Percentiles rank a stretch among this genome's conserved stretches.
These are phyloP conservation scores for Chloropsis hardwickii DNA, from an alignment of 2,113 vertebrate species.

Conservation along the genomic window DNA sequence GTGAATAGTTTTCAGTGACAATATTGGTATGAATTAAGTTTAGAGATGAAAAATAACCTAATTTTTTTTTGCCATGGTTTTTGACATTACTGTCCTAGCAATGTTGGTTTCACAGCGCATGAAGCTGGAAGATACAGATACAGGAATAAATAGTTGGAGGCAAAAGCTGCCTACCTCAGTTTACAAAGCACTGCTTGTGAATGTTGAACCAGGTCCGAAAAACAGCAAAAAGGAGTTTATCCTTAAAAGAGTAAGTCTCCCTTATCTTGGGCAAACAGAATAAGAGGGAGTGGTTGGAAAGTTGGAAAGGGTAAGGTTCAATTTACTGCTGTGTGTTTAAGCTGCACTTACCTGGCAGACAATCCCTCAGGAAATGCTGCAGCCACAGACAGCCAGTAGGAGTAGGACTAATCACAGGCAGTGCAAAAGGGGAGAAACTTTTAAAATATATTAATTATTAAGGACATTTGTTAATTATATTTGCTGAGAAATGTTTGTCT, in stretches of 20 bases:
- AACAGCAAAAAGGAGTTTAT: background rate
- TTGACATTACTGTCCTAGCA: background rate
- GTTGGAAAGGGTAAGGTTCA: conserved; percentile 26
- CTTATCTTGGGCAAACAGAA: conserved; percentile 14
- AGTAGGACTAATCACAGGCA: background rate
- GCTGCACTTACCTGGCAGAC: background rate
- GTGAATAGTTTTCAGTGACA: background rate
- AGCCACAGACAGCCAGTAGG: background rate
- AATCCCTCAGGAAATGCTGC: background rate
- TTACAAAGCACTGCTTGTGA: background rate
- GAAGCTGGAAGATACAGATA: background rate
- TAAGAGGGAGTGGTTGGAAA: conserved; percentile 2
- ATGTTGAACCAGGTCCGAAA: background rate
- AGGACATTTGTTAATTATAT: background rate
- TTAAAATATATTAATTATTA: background rate
- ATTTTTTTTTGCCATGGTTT: background rate
- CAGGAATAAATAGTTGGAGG: background rate
- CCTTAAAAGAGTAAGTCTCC: background rate
- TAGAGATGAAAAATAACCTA: background rate
- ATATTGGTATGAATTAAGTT: background rate
- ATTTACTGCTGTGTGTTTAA: background rate
- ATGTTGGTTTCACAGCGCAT: background rate
- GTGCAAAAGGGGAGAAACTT: background rate
- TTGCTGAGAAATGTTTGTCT: background rate
- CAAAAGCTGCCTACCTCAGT: background rate